These are phyloP conservation scores for Drosophila paucipuncta DNA, from an alignment of 2,888 invertebrate species.

Conservation along the genomic window DNA sequence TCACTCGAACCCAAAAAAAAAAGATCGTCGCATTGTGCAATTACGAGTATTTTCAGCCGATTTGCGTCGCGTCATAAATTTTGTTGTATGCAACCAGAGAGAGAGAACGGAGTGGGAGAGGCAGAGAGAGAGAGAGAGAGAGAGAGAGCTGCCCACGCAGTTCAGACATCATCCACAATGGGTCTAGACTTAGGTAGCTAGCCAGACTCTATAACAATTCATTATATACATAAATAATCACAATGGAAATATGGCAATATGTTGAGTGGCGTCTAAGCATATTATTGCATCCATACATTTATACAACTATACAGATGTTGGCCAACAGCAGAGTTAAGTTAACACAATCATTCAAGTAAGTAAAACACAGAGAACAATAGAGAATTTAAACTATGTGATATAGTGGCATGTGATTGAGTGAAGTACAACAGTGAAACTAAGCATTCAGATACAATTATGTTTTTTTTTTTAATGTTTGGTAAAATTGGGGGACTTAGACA, in stretches of 20 bases:
- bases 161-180: constrained; percentile 71
- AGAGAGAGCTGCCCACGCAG: constrained; percentile 36
- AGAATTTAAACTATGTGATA: not conserved
- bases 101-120: not conserved
- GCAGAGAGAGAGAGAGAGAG: not conserved
- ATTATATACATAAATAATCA: constrained; percentile 60
- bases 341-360: not conserved
- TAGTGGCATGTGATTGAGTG: not conserved
- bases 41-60: constrained; percentile 76
- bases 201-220: constrained; percentile 40
- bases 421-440: not conserved
- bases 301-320: not conserved
- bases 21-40: constrained; percentile 50
- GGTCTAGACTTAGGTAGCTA: constrained; percentile 63
- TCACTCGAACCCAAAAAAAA: not conserved
- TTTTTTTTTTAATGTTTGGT: too few relatives aligned
- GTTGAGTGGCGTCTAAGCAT: constrained; percentile 43
- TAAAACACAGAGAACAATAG: not conserved
- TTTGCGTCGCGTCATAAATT: constrained; percentile 78
- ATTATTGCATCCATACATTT: constrained; percentile 20
- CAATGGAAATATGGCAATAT: constrained; percentile 57
- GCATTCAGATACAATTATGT: too few relatives aligned
- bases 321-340: not conserved
- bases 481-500: too few relatives aligned
- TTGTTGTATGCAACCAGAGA: constrained; percentile 23